Evolutionary conservation across 2,113 vertebrate species (phyloP).

Genomic region (Oryzias woworae): DNA sequence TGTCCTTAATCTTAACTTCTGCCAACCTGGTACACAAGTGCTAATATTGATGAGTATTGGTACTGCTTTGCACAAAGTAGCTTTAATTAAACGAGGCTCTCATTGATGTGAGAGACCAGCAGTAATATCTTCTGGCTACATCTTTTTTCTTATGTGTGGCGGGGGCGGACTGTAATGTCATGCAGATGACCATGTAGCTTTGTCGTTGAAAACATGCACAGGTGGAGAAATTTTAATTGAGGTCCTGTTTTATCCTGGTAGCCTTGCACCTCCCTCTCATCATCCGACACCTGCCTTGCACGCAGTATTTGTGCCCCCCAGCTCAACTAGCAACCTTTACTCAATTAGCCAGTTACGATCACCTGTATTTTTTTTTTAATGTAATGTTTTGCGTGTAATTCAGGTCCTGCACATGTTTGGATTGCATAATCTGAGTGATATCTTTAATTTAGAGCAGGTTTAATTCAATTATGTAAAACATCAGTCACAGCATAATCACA

Average conservation of each 20-base stretch:
- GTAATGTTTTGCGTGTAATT: constrained; percentile 18
- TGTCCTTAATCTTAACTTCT: constrained; percentile 72
- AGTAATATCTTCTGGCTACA: constrained; percentile 12
- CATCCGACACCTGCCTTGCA: constrained; percentile 19
- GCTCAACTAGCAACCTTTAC: not conserved
- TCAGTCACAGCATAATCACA: constrained; percentile 27
- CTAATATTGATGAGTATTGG: constrained; percentile 15
- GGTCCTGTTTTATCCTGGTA: constrained; percentile 46
- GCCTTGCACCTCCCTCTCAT: constrained; percentile 27
- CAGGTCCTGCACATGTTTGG: constrained; percentile 33
- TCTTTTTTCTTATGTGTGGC: not conserved
- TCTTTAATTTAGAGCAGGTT: constrained; percentile 50
- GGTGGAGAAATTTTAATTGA: constrained; percentile 7
- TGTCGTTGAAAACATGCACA: constrained; percentile 33
- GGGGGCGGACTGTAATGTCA: not conserved
- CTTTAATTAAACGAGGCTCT: constrained; percentile 45
- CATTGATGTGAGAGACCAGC: not conserved
- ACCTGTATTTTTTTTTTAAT: not conserved
- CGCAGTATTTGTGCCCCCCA: constrained; percentile 26
- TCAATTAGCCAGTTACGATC: constrained; percentile 5
- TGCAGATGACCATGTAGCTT: constrained; percentile 31
- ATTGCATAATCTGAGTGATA: constrained; percentile 29
- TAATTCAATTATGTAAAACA: constrained; percentile 39
- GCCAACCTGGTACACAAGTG: constrained; percentile 24
- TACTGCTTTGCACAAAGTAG: constrained; percentile 50